Evolutionary conservation across 2,888 invertebrate species (phyloP), one percentile per base, ranked within the genome.

Genomic region (Caenorhabditis doughertyi): DNA sequence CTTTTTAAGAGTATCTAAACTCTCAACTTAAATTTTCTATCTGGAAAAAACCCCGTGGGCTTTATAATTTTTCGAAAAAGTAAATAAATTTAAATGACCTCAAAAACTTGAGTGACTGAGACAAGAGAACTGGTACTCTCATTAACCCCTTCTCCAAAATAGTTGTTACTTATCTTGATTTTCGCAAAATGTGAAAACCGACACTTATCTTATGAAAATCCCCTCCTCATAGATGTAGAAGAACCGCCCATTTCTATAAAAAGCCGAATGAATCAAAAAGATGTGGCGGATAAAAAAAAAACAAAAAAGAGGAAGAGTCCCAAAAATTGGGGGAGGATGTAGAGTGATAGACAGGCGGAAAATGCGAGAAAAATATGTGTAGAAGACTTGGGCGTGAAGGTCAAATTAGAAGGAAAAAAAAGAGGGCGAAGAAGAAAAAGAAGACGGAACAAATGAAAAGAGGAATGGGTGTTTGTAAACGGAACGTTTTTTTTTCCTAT

Each of bases 371-470:
- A 25, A 53, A 62, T 9, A 49, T 29, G 23, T 56, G 58, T 13
- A 70, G 74, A 68, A 49, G 32, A 18, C 51, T n/a, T 60, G 68
- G 68, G 82, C 67, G 82, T 73, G 73, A 82, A 72, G 76, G 77
- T 68, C 72, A 79, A 71, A 71, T 76, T 65, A 47, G 56, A 56
- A 53, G 29, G 23, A 60, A 44, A 39, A 58, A 68, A 11, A 18
- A 7, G 44, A 47, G 4, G 44, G 13, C n/a, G 44, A 47, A 47
- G 18, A 18, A 47, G 44, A 39, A 39, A 16, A 39, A 39, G 13
- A 39, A 47, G 44, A 55, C 29, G 53, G 55, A 62, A 64, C 64
- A 25, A 60, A 49, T 16, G 68, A 16, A 9, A 56, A 42, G 27
- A 42, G 29, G 65, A 55, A 27, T 16, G 29, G 58, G n/a, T 9